Percentiles rank a stretch among this genome's conserved stretches.
phyloP scores from a whole-genome alignment of 2,888 invertebrate genomes.

The Uloborus plumipes region DNA sequence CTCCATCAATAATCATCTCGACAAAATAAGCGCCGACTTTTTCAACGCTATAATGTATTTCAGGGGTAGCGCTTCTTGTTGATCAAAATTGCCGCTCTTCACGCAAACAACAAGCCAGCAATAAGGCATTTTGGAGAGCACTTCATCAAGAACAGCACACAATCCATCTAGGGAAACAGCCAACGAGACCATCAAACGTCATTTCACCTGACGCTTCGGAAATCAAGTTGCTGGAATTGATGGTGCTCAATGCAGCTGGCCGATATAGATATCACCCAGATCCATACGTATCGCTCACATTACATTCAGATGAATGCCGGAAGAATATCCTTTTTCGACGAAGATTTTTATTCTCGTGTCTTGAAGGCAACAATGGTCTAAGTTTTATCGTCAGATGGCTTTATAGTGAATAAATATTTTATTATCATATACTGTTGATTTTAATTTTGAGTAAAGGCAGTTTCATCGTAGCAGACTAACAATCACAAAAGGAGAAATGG shows the following conservation, averaged over 20 bases:
- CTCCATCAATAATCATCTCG: constrained; percentile 51
- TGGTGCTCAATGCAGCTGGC: constrained; percentile 45
- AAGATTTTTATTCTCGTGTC: background rate
- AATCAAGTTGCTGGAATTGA: constrained; percentile 55
- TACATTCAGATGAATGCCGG: constrained; percentile 57
- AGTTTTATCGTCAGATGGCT: background rate
- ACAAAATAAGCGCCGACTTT: constrained; percentile 18
- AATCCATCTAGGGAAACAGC: constrained; percentile 33
- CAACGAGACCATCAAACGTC: constrained; percentile 55
- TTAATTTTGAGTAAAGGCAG: too few species aligned
- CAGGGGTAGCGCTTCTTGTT: constrained; percentile 41
- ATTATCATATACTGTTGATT: too few species aligned
- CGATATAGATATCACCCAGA: constrained; percentile 48
- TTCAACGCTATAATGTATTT: constrained; percentile 38
- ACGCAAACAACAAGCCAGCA: constrained; percentile 33
- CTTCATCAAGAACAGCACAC: constrained; percentile 41
- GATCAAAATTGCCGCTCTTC: constrained; percentile 14
- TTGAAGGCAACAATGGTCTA: constrained; percentile 17
- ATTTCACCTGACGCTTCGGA: constrained; percentile 60
- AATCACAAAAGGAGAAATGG: too few species aligned
- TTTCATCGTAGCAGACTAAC: too few species aligned
- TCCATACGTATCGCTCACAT: constrained; percentile 32
- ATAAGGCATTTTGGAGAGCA: constrained; percentile 21
- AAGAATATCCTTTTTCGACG: constrained; percentile 31
- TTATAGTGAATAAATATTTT: too few species aligned